Base-by-base conservation (phyloP, 2,797 vertebrate genomes). In the Petrocephalus schoutedeni region DNA sequence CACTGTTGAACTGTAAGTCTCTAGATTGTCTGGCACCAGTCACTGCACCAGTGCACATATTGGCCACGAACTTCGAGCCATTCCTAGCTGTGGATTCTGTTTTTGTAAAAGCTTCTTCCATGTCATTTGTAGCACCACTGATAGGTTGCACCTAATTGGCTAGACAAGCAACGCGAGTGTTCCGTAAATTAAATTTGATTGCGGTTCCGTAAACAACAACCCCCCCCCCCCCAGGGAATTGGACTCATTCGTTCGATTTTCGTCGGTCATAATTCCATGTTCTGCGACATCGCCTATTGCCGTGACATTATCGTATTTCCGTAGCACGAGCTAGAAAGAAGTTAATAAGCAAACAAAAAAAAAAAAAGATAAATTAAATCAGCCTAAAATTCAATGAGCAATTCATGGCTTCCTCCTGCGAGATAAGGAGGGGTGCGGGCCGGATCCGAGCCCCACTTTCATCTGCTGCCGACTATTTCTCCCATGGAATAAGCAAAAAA, bases 371-470 rank as follows among this genome's bases (percentile, higher is more conserved):
- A 54, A 77, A 77, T 9, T 16, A 77, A 71, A 77, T 77, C 71
- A 77, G 71, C 45, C 56, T 45, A 14, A 53, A 99, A 99, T 93
- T 99, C 98, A 59, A 99, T 99, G 87, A 99, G 97, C 98, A 99
- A 98, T 94, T 99, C 99, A 90, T 98, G 97, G 0, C 97, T 99
- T 87, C 98, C 98, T 87, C 99, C 97, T 71, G 98, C 96, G 97
- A 98, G 98, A 92, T 97, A 99, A 51, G 49, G 90, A 98, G 97
- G 1, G 98, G 98, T 98, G 98, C 97, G 61, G 98, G 98, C 91
- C 98, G 96, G 91, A 99, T 99, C 91, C 98, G 98, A 88, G 98
- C 99, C 28, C 98, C 98, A 1, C 98, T 99, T 93, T 99, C 99
- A 95, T 99, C 98, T 91, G 98, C 96, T 92, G 98, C 98, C 36